These are phyloP conservation scores for Lophius piscatorius DNA, from an alignment of 2,113 vertebrate species.

Conservation along the genomic window DNA sequence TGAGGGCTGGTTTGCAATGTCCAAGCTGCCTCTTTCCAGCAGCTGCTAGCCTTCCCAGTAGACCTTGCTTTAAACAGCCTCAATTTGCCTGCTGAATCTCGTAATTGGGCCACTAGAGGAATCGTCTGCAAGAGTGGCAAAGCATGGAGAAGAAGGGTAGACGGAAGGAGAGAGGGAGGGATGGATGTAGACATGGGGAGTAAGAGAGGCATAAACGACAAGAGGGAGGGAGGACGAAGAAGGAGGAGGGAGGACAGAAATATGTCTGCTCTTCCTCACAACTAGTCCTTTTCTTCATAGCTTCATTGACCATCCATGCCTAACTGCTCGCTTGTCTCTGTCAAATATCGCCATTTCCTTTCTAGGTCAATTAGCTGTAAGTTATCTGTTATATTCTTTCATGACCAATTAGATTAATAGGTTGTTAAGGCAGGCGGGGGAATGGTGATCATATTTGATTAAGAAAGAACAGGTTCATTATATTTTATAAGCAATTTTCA, in stretches of 20 bases:
- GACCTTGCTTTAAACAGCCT: slow-evolving; percentile 81
- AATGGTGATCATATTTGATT: slow-evolving; percentile 96
- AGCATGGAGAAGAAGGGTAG: slow-evolving; percentile 54
- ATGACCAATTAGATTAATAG: slow-evolving; percentile 99
- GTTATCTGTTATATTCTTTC: slow-evolving; percentile 97
- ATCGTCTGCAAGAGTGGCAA: slow-evolving; percentile 73
- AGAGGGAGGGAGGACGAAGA: slow-evolving; percentile 19
- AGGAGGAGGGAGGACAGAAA: slow-evolving; percentile 11
- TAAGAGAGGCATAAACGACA: slow-evolving; percentile 17
- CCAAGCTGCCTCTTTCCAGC: slow-evolving; percentile 76
- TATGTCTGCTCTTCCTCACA: slow-evolving; percentile 72
- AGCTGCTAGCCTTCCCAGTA: slow-evolving; percentile 83
- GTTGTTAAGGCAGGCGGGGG: slow-evolving; percentile 84
- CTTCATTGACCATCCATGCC: slow-evolving; percentile 84
- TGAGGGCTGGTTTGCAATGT: slow-evolving; percentile 68
- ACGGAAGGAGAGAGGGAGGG: slow-evolving; percentile 47
- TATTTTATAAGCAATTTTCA: slow-evolving; percentile 99
- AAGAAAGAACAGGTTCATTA: slow-evolving; percentile 96
- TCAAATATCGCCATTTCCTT: slow-evolving; percentile 96
- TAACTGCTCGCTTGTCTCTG: slow-evolving; percentile 86
- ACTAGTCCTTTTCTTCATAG: slow-evolving; percentile 81
- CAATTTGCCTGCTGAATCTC: slow-evolving; percentile 83
- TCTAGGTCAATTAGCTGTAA: slow-evolving; percentile 99
- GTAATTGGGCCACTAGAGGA: slow-evolving; percentile 85
- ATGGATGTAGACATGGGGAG: slow-evolving; percentile 45